Percentiles rank a stretch among this genome's conserved stretches.
Conservation (phyloP, 2,888 invertebrate genomes). For the Noctua pronuba region DNA sequence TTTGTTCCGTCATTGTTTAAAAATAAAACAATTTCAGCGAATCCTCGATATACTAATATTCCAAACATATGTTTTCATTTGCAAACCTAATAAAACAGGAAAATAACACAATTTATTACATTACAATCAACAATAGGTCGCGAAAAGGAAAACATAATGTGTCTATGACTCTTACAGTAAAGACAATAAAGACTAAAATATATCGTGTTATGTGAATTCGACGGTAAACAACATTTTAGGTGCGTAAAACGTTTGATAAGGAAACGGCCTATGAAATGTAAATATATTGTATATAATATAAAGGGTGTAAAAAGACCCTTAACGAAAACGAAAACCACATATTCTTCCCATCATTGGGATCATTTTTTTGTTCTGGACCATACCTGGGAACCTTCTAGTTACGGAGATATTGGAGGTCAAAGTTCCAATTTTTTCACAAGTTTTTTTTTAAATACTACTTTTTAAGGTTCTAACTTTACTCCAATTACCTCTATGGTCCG, state of each 20-base stretch:
- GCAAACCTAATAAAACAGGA: constrained; percentile 45
- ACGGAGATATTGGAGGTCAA: no score
- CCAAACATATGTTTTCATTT: constrained; percentile 46
- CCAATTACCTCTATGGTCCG: no score
- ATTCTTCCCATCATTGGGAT: no score
- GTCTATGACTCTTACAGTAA: not conserved
- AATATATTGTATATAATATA: constrained; percentile 29
- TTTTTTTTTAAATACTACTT: no score
- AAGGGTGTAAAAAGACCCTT: no score
- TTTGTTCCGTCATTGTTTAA: not conserved
- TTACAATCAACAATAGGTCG: not conserved
- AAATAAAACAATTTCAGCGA: constrained; percentile 14
- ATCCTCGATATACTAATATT: constrained; percentile 5
- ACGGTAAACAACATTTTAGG: not conserved
- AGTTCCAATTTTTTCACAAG: no score
- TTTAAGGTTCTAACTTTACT: no score
- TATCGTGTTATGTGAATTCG: not conserved
- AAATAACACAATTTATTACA: constrained; percentile 53
- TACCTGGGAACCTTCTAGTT: no score
- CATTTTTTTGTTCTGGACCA: no score
- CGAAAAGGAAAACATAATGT: not conserved
- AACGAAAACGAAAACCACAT: no score
- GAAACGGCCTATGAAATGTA: constrained; percentile 15
- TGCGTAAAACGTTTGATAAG: constrained; percentile 37
- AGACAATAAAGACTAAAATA: constrained; percentile 18